A percentile compares a stretch with the other conserved stretches of the same genome.
These are phyloP conservation scores for Heteromurus nitidus DNA, from an alignment of 2,888 invertebrate genomes.

Conservation along the genomic window DNA sequence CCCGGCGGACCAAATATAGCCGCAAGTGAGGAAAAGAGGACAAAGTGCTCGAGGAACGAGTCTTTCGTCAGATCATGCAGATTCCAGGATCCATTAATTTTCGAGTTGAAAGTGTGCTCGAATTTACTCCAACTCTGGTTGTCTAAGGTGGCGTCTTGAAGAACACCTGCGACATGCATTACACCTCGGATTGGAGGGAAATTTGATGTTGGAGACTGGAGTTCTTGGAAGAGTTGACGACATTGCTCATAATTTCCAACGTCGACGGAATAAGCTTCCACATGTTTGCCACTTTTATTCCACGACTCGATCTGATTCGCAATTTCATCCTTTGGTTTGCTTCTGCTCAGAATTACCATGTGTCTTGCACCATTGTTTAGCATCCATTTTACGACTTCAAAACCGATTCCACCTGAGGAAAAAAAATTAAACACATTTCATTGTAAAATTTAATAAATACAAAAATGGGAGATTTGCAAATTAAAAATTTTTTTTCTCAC, in stretches of 20 bases:
- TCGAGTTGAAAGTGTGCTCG: slow-evolving; percentile 40
- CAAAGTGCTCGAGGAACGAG: slow-evolving; percentile 40
- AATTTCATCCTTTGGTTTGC: slow-evolving; percentile 22
- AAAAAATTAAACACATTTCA: too few species aligned
- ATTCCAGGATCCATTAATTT: slow-evolving; percentile 50
- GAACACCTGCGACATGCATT: slow-evolving; percentile 46
- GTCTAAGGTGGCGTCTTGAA: slow-evolving; percentile 33
- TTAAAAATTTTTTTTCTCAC: too few species aligned
- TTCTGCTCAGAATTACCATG: slow-evolving; percentile 39
- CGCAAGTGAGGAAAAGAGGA: slow-evolving; percentile 35
- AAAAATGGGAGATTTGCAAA: too few species aligned
- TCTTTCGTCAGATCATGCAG: slow-evolving; percentile 46
- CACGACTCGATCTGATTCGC: neutral
- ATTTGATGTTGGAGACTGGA: neutral
- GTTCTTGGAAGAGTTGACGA: neutral
- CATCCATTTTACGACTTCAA: slow-evolving; percentile 60
- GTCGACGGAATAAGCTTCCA: slow-evolving; percentile 23
- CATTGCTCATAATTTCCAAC: slow-evolving; percentile 35
- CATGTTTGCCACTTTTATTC: slow-evolving; percentile 44
- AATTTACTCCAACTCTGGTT: slow-evolving; percentile 64
- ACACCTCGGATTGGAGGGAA: slow-evolving; percentile 42
- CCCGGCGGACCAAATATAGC: slow-evolving; percentile 3
- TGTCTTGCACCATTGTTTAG: slow-evolving; percentile 54
- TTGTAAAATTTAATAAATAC: too few species aligned
- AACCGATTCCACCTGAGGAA: slow-evolving; percentile 63